Evolutionary conservation across 2,888 invertebrate genomes (phyloP).

Genomic region (Operophtera brumata): DNA sequence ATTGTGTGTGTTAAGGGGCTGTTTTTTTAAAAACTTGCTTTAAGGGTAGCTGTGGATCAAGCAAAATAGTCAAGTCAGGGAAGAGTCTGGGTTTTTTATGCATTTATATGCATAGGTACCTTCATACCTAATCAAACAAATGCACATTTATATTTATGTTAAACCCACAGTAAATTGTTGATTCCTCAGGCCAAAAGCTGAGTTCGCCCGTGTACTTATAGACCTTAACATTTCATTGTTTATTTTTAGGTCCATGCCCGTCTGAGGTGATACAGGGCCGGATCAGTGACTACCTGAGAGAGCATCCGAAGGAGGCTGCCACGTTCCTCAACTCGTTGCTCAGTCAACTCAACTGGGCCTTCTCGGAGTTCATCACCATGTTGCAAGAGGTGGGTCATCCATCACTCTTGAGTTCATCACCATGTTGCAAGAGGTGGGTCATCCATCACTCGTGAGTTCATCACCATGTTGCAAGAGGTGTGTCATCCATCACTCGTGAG

Average conservation of each 20-base stretch:
- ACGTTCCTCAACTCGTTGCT: conserved; percentile 88
- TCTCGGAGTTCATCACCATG: conserved; percentile 92
- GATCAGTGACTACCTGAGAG: conserved; percentile 81
- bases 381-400: conserved; percentile 84
- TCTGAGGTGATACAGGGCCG: conserved; percentile 84
- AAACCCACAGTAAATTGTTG: too few relatives aligned
- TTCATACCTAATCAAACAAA: too few relatives aligned
- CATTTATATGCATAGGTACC: too few relatives aligned
- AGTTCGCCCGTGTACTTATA: too few relatives aligned
- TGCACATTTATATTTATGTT: too few relatives aligned
- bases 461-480: conserved; percentile 91
- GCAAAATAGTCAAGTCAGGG: too few relatives aligned
- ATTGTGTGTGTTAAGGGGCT: too few relatives aligned
- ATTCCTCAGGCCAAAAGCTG: too few relatives aligned
- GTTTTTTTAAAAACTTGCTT: too few relatives aligned
- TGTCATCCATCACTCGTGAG: conserved; percentile 59
- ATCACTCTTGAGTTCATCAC: neutral
- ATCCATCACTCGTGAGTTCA: conserved; percentile 80
- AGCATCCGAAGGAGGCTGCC: conserved; percentile 83
- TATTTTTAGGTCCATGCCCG: conserved; percentile 84
- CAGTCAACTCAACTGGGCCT: conserved; percentile 92
- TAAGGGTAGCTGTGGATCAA: too few relatives aligned
- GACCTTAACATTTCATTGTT: too few relatives aligned
- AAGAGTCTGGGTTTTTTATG: too few relatives aligned
- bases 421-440: conserved; percentile 65